A percentile compares a stretch with the other conserved stretches of the same genome.
Evolutionary conservation across 2,888 invertebrate genomes (phyloP).

Genomic region (Phlogophora meticulosa): DNA sequence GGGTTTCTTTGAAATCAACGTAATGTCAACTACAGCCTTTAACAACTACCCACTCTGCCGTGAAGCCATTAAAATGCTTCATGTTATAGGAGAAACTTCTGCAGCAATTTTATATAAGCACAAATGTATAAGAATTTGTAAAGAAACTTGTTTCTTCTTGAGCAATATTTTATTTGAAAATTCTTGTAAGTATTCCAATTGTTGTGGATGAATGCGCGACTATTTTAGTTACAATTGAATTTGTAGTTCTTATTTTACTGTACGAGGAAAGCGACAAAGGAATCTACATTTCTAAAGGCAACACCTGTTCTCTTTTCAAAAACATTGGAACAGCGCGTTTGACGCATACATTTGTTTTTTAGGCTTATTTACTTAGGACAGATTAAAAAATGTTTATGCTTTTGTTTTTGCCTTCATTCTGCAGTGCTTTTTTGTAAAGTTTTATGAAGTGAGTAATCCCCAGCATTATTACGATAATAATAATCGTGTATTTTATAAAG

Average conservation of each 20-base stretch:
- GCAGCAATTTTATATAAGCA: conserved; percentile 23
- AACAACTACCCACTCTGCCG: conserved; percentile 8
- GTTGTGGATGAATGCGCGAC: neutral
- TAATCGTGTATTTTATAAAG: too few species aligned
- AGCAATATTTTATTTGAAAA: conserved; percentile 26
- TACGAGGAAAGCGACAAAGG: neutral
- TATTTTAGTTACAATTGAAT: conserved; percentile 18
- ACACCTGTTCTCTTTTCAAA: neutral
- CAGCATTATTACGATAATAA: too few species aligned
- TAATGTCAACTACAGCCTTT: conserved; percentile 39
- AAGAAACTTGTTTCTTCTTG: conserved; percentile 17
- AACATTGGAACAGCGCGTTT: neutral
- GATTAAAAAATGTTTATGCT: too few species aligned
- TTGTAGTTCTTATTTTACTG: conserved; percentile 5
- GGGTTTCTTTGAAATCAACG: conserved; percentile 54
- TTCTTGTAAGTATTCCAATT: conserved; percentile 25
- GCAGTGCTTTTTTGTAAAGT: too few species aligned
- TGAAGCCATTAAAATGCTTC: conserved; percentile 36
- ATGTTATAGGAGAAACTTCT: conserved; percentile 19
- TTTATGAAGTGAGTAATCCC: too few species aligned
- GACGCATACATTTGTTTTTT: too few species aligned
- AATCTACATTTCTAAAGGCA: neutral
- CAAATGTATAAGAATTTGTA: conserved; percentile 11
- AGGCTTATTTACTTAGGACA: too few species aligned
- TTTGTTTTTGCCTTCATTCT: too few species aligned